Base-by-base conservation (phyloP, 2,888 invertebrate species). In the Torymus tubicola region DNA sequence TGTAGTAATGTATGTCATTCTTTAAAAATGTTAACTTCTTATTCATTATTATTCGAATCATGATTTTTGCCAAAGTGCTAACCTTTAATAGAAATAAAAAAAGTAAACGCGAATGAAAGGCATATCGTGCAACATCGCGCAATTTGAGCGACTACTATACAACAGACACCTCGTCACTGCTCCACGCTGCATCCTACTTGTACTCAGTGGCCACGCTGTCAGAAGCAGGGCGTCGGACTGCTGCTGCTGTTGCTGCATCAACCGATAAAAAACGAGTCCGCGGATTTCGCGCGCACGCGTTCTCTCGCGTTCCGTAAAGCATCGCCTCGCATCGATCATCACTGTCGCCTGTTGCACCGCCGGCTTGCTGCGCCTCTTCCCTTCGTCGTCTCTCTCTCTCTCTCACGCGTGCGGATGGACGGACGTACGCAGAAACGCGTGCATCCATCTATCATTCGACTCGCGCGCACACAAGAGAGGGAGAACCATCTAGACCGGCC, bases 251-350 rank as follows among this genome's bases (percentile, higher is more conserved):
- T 13, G 24, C 71, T 57, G 42, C 42, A 42, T 42, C 42, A 42
- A 42, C 42, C 42, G 67, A 78, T 77, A 78, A 80, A 81, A 87
- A 87, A 87, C 87, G 84, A 85, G 86, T 85, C 86, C 84, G 85
- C 84, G 83, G 85, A 86, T 87, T 88, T 86, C 75, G 85, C 86
- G 85, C 42, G 42, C 42, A 85, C 75, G 85, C 86, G 85, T 87
- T 88, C 86, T 79, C 42, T 86, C 75, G 85, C 86, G 85, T 87
- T 88, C 86, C 80, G 86, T 85, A 85, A 87, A 85, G 52, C 85
- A 84, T 85, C 85, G 85, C 31, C 42, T 82, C 81, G 86, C 90
- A 90, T 90, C 90, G 90, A 90, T 90, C 90, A 90, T 89, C 89
- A 86, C 61, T 63, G 88, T 88, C 88, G 88, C 86, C 87, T 87